These are phyloP conservation scores for Zaprionus tsacasi DNA, from an alignment of 1,140 invertebrate genomes.

Conservation along the genomic window DNA sequence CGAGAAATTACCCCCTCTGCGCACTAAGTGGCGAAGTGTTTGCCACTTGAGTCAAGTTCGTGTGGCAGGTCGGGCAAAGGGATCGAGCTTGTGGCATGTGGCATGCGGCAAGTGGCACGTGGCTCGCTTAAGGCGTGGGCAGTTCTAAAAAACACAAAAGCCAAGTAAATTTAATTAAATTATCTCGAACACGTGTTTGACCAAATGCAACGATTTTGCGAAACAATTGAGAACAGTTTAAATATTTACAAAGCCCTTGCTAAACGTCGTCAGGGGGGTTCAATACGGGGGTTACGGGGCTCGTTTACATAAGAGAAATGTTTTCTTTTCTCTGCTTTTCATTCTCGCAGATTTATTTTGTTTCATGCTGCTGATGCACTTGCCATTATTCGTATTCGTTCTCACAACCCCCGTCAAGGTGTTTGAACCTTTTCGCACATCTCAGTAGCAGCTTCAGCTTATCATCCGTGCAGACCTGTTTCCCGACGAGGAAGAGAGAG, in stretches of 20 bases:
- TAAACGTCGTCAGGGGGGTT: conserved; percentile 66
- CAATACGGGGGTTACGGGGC: no score
- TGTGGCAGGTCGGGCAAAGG: conserved; percentile 13
- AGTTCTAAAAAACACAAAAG: conserved; percentile 54
- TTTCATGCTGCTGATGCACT: background rate
- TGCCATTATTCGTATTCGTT: conserved; percentile 8
- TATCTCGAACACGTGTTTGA: conserved; percentile 82
- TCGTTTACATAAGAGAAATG: conserved; percentile 63
- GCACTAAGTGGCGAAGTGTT: conserved; percentile 66
- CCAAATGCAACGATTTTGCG: conserved; percentile 81
- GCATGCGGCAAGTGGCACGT: no score
- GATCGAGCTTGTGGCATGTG: background rate
- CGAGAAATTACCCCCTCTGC: conserved; percentile 40
- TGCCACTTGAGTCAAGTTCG: conserved; percentile 69
- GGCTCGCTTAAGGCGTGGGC: conserved; percentile 29
- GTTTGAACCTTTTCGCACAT: conserved; percentile 49
- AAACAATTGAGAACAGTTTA: conserved; percentile 78
- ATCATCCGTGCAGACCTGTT: conserved; percentile 37
- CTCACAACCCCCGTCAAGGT: conserved; percentile 35
- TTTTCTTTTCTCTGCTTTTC: conserved; percentile 46
- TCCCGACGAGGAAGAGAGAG: conserved; percentile 2
- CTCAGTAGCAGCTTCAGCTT: conserved; percentile 25
- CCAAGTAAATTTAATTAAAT: conserved; percentile 84
- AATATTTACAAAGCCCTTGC: conserved; percentile 73
- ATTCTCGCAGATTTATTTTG: background rate